phyloP scores from a whole-genome alignment of 2,797 vertebrate species.

The Argyrosomus regius region DNA sequence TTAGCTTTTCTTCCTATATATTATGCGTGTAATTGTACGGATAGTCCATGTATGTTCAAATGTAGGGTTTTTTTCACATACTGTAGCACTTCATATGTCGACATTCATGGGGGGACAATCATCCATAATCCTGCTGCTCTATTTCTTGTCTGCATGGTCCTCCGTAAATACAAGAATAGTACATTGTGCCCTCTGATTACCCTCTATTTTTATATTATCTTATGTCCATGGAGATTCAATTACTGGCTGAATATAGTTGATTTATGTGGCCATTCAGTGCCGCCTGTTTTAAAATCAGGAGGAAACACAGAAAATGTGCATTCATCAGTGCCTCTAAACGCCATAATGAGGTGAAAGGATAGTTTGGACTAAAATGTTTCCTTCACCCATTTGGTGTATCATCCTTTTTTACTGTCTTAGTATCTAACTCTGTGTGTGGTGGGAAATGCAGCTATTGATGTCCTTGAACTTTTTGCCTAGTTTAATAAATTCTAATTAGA shows the following conservation, averaged over 20 bases:
- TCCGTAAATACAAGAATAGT: slow-evolving; percentile 31
- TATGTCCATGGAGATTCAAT: slow-evolving; percentile 71
- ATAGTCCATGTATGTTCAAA: background rate
- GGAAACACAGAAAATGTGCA: slow-evolving; percentile 64
- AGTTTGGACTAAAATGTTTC: slow-evolving; percentile 52
- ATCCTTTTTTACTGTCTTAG: slow-evolving; percentile 41
- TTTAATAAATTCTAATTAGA: slow-evolving; percentile 84
- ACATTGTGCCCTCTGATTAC: slow-evolving; percentile 62
- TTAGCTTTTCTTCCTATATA: background rate
- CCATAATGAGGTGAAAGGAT: slow-evolving; percentile 64
- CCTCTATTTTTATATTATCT: slow-evolving; percentile 63
- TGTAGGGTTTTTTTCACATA: background rate
- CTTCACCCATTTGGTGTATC: slow-evolving; percentile 40
- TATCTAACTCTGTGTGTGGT: slow-evolving; percentile 46
- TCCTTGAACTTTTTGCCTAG: slow-evolving; percentile 78
- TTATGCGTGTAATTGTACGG: background rate
- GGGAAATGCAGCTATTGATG: slow-evolving; percentile 64
- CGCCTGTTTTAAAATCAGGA: slow-evolving; percentile 60
- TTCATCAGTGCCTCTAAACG: slow-evolving; percentile 60
- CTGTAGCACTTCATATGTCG: background rate
- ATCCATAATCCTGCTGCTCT: slow-evolving; percentile 2
- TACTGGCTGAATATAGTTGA: slow-evolving; percentile 68
- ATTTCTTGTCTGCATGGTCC: slow-evolving; percentile 15
- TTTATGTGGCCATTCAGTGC: slow-evolving; percentile 65
- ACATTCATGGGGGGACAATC: background rate